Conservation (phyloP, 2,888 invertebrate species). For the Synanthedon formicaeformis region DNA sequence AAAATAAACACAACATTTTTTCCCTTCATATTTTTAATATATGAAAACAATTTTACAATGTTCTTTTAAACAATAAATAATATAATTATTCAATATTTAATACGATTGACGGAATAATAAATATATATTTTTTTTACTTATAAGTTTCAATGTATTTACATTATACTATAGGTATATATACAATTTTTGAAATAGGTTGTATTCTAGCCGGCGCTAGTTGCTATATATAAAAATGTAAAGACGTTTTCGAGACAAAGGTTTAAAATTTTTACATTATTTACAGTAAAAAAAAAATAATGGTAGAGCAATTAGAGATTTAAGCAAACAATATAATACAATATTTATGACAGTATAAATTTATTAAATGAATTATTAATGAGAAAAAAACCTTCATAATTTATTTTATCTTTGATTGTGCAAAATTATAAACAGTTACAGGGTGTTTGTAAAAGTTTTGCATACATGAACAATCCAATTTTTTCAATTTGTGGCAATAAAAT, state of each 20-base stretch:
- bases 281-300: conserved; percentile 16
- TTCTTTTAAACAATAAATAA: conserved; percentile 61
- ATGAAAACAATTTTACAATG: conserved; percentile 65
- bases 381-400: too few relatives aligned
- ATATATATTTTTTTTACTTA: conserved; percentile 48
- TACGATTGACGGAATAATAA: conserved; percentile 62
- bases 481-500: too few relatives aligned
- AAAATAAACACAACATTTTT: conserved; percentile 12
- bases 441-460: background rate
- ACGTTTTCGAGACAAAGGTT: conserved; percentile 24
- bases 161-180: conserved; percentile 34
- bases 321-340: too few relatives aligned
- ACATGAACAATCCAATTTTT: too few relatives aligned
- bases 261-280: conserved; percentile 57
- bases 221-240: conserved; percentile 42
- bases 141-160: conserved; percentile 43
- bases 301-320: background rate
- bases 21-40: conserved; percentile 43
- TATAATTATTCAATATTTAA: conserved; percentile 44
- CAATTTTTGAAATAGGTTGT: conserved; percentile 26
- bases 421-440: background rate
- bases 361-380: too few relatives aligned
- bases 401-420: too few relatives aligned
- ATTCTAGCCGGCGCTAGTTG: conserved; percentile 30
- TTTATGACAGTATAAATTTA: too few relatives aligned